Evolutionary conservation across 2,888 invertebrate species (phyloP).

Genomic region (Acanthosoma haemorrhoidale): DNA sequence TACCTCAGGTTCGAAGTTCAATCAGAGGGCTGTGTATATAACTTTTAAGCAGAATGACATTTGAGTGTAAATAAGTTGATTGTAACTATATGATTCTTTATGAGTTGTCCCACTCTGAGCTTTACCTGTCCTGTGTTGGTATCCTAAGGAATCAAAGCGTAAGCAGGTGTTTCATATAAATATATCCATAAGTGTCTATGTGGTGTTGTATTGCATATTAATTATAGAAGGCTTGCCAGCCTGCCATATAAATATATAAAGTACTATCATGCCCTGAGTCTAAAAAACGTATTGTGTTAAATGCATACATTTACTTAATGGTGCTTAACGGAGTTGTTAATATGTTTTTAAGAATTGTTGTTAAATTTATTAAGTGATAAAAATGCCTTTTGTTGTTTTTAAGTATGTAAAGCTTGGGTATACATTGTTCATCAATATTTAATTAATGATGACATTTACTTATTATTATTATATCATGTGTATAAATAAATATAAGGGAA

Average conservation of each 20-base stretch:
- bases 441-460: background rate
- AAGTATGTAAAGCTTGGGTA: background rate
- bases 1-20: background rate
- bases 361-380: slow-evolving; percentile 2
- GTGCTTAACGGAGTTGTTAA: slow-evolving; percentile 1
- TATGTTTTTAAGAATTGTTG: slow-evolving; percentile 10
- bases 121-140: background rate
- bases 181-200: slow-evolving; percentile 9
- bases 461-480: background rate
- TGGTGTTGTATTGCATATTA: slow-evolving; percentile 6
- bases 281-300: background rate
- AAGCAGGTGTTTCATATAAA: background rate
- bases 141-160: background rate
- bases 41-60: slow-evolving; percentile 16
- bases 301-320: background rate
- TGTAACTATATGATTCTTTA: background rate
- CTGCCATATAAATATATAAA: background rate
- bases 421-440: background rate
- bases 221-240: background rate
- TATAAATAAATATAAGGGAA: background rate
- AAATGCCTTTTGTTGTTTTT: background rate
- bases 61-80: slow-evolving; percentile 8
- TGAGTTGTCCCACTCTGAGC: background rate
- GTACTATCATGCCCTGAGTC: background rate
- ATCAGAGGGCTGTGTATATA: slow-evolving; percentile 18